Conservation (phyloP, 2,113 vertebrate genomes). For the Coturnix japonica region DNA sequence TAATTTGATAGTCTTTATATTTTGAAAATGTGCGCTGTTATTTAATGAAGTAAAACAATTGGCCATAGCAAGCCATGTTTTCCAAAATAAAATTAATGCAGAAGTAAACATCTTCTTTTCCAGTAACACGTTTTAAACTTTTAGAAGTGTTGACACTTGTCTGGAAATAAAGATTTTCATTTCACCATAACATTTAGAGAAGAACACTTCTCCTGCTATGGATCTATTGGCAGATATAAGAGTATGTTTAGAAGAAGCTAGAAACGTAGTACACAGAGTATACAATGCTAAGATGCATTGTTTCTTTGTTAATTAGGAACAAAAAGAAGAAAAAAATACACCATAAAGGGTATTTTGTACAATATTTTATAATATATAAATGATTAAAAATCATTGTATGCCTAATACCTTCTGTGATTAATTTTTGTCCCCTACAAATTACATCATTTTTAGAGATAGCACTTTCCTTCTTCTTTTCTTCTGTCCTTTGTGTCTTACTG, state of each 20-base stretch:
- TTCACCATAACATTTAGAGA: not conserved
- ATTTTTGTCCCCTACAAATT: not conserved
- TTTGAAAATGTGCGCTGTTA: not conserved
- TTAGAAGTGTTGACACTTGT: not conserved
- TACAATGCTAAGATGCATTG: not conserved
- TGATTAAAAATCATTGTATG: not conserved
- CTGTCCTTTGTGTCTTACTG: not conserved
- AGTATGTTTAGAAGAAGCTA: not conserved
- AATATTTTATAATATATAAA: not conserved
- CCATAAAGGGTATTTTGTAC: not conserved
- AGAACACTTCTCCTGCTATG: not conserved
- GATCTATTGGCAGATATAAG: not conserved
- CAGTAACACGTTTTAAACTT: not conserved
- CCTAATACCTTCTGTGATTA: not conserved
- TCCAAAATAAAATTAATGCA: not conserved
- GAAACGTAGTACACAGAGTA: not conserved
- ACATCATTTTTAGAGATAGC: not conserved
- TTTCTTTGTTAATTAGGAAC: not conserved
- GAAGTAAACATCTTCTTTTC: not conserved
- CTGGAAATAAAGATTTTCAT: not conserved
- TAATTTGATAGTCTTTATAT: not conserved
- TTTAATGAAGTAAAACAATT: not conserved
- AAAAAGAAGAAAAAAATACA: not conserved
- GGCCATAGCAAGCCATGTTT: not conserved
- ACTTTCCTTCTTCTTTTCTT: not conserved